Percentiles rank a stretch among this genome's conserved stretches.
Conservation (phyloP, 2,888 invertebrate genomes). For the Drosophila phalerata region DNA sequence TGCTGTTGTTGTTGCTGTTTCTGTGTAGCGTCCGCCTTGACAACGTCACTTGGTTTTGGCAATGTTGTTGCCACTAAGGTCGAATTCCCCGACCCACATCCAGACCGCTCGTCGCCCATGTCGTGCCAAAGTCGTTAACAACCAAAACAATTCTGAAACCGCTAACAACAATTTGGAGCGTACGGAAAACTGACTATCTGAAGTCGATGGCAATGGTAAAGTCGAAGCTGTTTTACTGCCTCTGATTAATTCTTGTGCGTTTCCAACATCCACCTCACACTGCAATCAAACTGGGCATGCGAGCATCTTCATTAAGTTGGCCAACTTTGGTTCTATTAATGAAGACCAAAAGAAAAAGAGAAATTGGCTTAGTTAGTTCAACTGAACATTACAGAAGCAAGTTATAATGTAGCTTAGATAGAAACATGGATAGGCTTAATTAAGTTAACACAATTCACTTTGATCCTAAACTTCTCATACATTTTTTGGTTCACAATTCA, state of each 20-base stretch:
- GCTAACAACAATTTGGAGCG: slow-evolving; percentile 44
- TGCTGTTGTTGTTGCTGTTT: slow-evolving; percentile 21
- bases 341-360: neutral
- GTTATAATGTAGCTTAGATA: no score
- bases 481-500: no score
- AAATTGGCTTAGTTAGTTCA: neutral
- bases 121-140: slow-evolving; percentile 62
- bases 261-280: slow-evolving; percentile 33
- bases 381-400: neutral
- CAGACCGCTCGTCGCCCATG: slow-evolving; percentile 74
- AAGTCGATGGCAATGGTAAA: slow-evolving; percentile 39
- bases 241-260: slow-evolving; percentile 64
- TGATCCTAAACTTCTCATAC: no score
- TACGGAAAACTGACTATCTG: slow-evolving; percentile 34
- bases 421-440: no score
- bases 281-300: slow-evolving; percentile 22
- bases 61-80: slow-evolving; percentile 20
- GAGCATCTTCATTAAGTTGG: slow-evolving; percentile 4
- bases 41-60: slow-evolving; percentile 32
- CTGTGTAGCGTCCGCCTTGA: slow-evolving; percentile 17
- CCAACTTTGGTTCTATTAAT: neutral
- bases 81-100: slow-evolving; percentile 29
- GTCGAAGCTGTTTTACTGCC: slow-evolving; percentile 39
- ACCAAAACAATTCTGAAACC: slow-evolving; percentile 54
- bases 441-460: no score